These are phyloP conservation scores for Spinibarbus caldwelli DNA, from an alignment of 2,797 vertebrate species.

Conservation along the genomic window DNA sequence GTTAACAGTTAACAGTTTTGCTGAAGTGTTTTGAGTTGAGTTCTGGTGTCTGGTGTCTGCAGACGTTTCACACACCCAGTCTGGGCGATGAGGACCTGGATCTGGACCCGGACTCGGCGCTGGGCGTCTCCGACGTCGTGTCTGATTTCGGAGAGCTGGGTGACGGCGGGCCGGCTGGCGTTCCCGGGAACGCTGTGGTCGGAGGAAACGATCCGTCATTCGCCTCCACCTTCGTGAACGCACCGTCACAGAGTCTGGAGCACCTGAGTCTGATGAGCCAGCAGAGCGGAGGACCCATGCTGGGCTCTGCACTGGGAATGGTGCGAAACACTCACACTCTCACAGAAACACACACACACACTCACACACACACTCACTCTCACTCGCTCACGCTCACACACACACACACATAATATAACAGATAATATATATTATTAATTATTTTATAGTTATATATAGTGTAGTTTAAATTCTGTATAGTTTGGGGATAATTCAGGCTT, in stretches of 20 bases:
- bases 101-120: conserved; percentile 86
- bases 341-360: background rate
- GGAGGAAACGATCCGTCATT: conserved; percentile 80
- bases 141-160: conserved; percentile 89
- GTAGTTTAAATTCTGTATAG: too few relatives aligned
- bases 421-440: too few relatives aligned
- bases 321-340: conserved; percentile 62
- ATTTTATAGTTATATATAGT: too few relatives aligned
- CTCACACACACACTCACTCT: background rate
- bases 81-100: conserved; percentile 96
- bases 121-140: conserved; percentile 88
- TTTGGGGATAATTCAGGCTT: too few relatives aligned
- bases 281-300: conserved; percentile 71
- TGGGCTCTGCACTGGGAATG: conserved; percentile 79
- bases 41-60: background rate
- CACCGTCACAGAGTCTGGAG: conserved; percentile 75
- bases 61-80: conserved; percentile 94
- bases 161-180: conserved; percentile 75
- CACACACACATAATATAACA: too few relatives aligned
- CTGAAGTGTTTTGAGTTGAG: too few relatives aligned
- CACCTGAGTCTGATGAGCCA: conserved; percentile 79
- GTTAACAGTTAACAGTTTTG: too few relatives aligned
- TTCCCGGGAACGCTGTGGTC: conserved; percentile 72
- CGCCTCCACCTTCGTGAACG: conserved; percentile 76
- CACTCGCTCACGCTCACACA: too few relatives aligned